Conservation (phyloP, 2,797 vertebrate species). For the Euphonia xanthogaster region DNA sequence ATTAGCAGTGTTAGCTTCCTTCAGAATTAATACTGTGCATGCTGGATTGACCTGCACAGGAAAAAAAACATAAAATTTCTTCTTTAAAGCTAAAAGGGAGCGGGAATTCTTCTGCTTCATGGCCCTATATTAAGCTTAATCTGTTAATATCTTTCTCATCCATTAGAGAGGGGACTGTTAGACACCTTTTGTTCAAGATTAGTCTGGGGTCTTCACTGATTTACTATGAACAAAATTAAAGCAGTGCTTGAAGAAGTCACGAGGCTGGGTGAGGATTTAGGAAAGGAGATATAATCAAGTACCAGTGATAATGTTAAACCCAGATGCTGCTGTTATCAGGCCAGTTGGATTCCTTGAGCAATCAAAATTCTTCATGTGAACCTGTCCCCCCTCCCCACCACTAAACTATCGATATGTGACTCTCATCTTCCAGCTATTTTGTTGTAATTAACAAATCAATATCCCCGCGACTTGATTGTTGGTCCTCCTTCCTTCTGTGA, state of each 20-base stretch:
- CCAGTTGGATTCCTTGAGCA: not conserved
- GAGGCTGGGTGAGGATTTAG: not conserved
- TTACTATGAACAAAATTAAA: not conserved
- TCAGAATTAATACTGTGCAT: not conserved
- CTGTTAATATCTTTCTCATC: not conserved
- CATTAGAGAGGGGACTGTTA: not conserved
- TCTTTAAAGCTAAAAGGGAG: not conserved
- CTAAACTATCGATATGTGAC: not conserved
- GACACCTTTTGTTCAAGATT: not conserved
- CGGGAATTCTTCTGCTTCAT: not conserved
- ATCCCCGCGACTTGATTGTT: not conserved
- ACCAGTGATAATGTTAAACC: not conserved
- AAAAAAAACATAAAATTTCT: not conserved
- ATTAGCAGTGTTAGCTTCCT: not conserved
- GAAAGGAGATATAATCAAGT: not conserved
- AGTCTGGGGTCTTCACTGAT: not conserved
- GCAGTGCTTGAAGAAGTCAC: not conserved
- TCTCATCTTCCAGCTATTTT: not conserved
- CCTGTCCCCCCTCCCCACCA: rapidly evolving
- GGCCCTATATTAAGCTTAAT: not conserved
- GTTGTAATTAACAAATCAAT: not conserved
- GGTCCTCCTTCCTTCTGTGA: not conserved
- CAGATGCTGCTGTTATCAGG: not conserved
- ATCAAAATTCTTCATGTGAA: not conserved
- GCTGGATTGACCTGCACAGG: not conserved